Evolutionary conservation across 2,797 vertebrate species (phyloP).

Genomic region (Pipistrellus pipistrellus): DNA sequence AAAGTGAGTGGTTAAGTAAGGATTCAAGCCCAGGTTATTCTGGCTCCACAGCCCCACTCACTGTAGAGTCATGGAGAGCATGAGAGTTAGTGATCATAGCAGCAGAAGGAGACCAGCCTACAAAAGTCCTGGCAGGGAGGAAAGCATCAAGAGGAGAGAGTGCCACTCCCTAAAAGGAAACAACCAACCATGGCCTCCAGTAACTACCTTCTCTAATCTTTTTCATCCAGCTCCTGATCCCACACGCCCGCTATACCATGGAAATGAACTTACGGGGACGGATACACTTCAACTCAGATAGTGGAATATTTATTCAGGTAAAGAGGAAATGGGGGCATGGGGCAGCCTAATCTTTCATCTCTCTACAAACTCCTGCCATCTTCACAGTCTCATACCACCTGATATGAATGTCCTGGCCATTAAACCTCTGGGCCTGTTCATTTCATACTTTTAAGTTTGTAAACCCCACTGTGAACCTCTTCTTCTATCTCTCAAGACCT

Average conservation of each 20-base stretch:
- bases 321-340: background rate
- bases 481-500: background rate
- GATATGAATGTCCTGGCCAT: background rate
- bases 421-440: background rate
- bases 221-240: constrained; percentile 90
- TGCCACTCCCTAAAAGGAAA: background rate
- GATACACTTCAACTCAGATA: constrained; percentile 85
- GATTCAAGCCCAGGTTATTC: background rate
- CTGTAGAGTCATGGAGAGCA: background rate
- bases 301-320: constrained; percentile 91
- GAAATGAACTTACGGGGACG: constrained; percentile 84
- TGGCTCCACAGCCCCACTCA: background rate
- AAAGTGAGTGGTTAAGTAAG: background rate
- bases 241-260: constrained; percentile 88
- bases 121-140: background rate
- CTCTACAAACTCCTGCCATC: background rate
- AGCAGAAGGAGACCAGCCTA: background rate
- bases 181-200: background rate
- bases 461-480: background rate
- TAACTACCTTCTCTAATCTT: background rate
- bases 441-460: background rate
- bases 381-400: background rate
- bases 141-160: background rate
- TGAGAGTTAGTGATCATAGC: background rate
- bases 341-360: background rate